Evolutionary conservation across 2,113 vertebrate species (phyloP), one percentile per base, ranked within the genome.

Genomic region (Pagrus major): DNA sequence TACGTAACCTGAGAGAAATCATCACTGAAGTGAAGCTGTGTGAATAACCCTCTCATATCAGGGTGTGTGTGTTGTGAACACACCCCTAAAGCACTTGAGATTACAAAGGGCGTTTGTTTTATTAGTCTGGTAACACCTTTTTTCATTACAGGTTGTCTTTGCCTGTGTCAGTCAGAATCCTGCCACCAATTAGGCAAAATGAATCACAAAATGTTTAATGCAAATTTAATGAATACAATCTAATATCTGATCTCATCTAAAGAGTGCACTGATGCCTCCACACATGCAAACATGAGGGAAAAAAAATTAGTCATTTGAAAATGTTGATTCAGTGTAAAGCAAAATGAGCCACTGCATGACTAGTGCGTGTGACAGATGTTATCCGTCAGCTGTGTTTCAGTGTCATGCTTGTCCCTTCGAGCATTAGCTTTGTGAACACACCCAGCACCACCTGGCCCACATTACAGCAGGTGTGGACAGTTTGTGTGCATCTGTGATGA

Each of bases 51-150:
- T 46, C 41, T 60, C 49, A 33, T 74, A 76, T 78, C 78, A 33
- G 58, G 8, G 7, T 27, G 15, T 2, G 21, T 39, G 71, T n/a
- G 46, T 29, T 65, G 42, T 72, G 78, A 76, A 56, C 63, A 1
- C 77, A 66, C 55, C 35, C n/a, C 51, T 74, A 21, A 68, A 58
- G 37, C 68, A 66, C 44, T 54, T 1, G 4, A 77, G 87, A 91
- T 88, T 86, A 86, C 71, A 20, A 9, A 60, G 68, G 37, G 35
- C 1, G 67, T 88, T 83, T 78, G 41, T 76, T 78, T 70, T 70
- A 27, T 25, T 41, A 35, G 44, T 25, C 3, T 23, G 63, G 54
- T 83, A 33, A 72, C 70, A 56, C 80, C 73, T 78, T 59, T 70
- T 70, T 52, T 11, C 49, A 54, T 29, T 18, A 54, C 35, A 52